Percentiles rank a stretch among this genome's conserved stretches.
phyloP scores from a whole-genome alignment of 2,797 vertebrate species.

The Distichodus sexfasciatus region DNA sequence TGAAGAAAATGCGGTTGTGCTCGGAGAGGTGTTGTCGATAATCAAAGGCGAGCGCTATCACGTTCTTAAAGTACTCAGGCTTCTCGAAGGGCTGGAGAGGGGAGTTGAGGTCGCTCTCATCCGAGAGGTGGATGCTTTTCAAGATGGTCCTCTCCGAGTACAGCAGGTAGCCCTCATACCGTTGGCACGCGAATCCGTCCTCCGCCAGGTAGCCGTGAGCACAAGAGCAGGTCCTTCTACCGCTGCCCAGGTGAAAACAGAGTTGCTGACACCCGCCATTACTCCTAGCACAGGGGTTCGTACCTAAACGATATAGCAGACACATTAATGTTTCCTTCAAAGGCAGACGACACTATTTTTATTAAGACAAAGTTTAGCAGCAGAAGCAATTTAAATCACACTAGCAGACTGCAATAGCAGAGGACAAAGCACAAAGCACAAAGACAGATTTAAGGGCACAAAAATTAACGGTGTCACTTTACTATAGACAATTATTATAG shows the following conservation, averaged over 20 bases:
- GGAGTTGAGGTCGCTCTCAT: slow-evolving; percentile 94
- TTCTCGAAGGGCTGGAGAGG: slow-evolving; percentile 93
- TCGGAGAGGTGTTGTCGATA: slow-evolving; percentile 81
- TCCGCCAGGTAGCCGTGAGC: slow-evolving; percentile 91
- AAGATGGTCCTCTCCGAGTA: slow-evolving; percentile 95
- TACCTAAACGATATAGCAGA: slow-evolving; percentile 72
- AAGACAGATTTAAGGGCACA: no score
- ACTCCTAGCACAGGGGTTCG: slow-evolving; percentile 87
- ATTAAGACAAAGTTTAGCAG: background rate
- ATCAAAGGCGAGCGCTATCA: slow-evolving; percentile 91
- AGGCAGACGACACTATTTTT: background rate
- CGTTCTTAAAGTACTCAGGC: slow-evolving; percentile 88
- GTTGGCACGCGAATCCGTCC: slow-evolving; percentile 85
- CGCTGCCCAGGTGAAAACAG: slow-evolving; percentile 89
- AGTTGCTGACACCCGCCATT: slow-evolving; percentile 96
- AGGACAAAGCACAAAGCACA: no score
- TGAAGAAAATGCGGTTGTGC: slow-evolving; percentile 95
- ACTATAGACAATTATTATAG: no score
- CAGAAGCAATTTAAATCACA: background rate
- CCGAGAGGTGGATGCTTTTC: slow-evolving; percentile 95
- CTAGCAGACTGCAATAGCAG: no score
- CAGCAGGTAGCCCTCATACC: slow-evolving; percentile 93
- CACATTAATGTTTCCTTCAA: background rate
- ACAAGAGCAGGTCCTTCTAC: slow-evolving; percentile 84
- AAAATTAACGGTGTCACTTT: no score